These are phyloP conservation scores for Gopherus evgoodei DNA, from an alignment of 2,113 vertebrate species.

Conservation along the genomic window DNA sequence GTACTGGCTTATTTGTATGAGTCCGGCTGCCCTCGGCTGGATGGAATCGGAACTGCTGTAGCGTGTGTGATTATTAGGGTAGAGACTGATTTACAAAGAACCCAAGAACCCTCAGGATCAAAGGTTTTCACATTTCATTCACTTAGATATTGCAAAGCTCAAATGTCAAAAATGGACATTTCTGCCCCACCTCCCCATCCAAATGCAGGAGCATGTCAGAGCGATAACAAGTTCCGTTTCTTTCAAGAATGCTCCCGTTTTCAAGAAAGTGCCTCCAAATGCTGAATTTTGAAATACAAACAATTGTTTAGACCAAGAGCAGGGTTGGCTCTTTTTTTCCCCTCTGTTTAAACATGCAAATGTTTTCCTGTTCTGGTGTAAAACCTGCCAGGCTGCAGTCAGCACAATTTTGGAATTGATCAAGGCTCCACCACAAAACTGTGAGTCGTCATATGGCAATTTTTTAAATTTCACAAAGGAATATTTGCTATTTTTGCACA, in stretches of 20 bases:
- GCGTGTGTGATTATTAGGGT: neutral
- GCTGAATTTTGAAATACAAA: neutral
- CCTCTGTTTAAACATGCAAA: neutral
- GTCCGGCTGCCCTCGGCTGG: neutral
- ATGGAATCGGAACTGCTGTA: neutral
- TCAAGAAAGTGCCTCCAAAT: neutral
- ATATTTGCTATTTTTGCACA: neutral
- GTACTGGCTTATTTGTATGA: neutral
- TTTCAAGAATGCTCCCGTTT: constrained; percentile 29
- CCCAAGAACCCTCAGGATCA: neutral
- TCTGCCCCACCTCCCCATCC: neutral
- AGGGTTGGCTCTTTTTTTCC: neutral
- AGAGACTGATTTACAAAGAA: neutral
- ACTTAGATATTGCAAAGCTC: neutral
- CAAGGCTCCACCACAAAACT: neutral
- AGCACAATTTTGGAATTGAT: neutral
- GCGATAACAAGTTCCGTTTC: neutral
- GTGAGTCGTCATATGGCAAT: neutral
- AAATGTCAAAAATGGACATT: neutral
- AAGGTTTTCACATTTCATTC: neutral
- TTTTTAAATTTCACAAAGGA: neutral
- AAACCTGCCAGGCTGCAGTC: neutral
- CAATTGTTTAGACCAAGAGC: neutral
- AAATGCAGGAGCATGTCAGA: neutral
- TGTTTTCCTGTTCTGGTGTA: neutral